Evolutionary conservation across 1,140 invertebrate genomes (phyloP).

Genomic region (Drosophila oshimai): DNA sequence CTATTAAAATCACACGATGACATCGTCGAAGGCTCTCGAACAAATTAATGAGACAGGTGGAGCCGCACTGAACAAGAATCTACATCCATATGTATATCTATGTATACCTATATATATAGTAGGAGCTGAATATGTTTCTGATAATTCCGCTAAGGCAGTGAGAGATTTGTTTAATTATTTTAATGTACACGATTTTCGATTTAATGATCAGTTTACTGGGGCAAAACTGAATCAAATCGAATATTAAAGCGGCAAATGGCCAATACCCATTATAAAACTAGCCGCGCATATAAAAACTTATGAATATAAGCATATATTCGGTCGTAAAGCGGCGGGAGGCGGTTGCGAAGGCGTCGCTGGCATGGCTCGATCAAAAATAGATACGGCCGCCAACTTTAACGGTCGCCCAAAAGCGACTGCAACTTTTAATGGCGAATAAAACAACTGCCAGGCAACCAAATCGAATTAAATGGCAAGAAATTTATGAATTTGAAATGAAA

Average conservation of each 20-base stretch:
- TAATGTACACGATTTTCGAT: conserved; percentile 35
- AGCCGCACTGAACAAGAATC: conserved; percentile 23
- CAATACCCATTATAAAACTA: conserved; percentile 38
- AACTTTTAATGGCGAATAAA: conserved; percentile 74
- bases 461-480: conserved; percentile 44
- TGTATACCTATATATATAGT: conserved; percentile 1
- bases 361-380: conserved; percentile 45
- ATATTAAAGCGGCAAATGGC: conserved; percentile 33
- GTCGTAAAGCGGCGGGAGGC: conserved; percentile 28
- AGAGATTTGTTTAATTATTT: conserved; percentile 35
- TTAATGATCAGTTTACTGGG: conserved; percentile 51
- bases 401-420: conserved; percentile 48
- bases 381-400: conserved; percentile 64
- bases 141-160: not conserved
- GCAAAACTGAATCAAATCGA: conserved; percentile 36
- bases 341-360: conserved; percentile 8
- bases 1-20: conserved; percentile 34
- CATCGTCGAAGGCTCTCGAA: conserved; percentile 25
- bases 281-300: not conserved
- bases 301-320: conserved; percentile 16
- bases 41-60: conserved; percentile 44
- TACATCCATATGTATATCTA: conserved; percentile 3
- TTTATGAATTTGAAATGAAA: too few species aligned
- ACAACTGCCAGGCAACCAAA: conserved; percentile 47
- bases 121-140: not conserved